Conservation (phyloP, 2,797 vertebrate genomes). For the Platyrinchus mystaceus region DNA sequence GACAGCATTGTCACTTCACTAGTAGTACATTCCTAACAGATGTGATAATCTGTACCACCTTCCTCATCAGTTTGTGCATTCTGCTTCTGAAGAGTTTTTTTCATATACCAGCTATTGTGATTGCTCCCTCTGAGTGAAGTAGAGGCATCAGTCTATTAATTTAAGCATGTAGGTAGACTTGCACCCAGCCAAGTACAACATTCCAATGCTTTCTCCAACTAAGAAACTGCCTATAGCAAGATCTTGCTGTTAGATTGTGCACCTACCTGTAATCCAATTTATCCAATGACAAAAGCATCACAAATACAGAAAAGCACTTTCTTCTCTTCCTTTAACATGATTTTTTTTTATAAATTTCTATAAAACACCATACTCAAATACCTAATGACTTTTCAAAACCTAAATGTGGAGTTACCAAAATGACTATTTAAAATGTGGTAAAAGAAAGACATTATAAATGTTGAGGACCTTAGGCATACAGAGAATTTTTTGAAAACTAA, state of each 20-base stretch:
- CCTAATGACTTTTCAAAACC: neutral
- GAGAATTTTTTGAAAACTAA: neutral
- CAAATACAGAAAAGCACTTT: neutral
- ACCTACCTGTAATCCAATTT: neutral
- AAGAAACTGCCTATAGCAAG: neutral
- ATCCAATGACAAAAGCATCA: neutral
- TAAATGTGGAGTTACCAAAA: neutral
- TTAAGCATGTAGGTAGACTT: neutral
- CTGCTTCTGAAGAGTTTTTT: neutral
- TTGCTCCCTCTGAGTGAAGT: neutral
- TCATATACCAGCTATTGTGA: neutral
- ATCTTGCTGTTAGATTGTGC: neutral
- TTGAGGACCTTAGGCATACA: fast-evolving
- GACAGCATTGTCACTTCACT: constrained; percentile 42
- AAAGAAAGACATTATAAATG: neutral
- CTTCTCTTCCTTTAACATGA: neutral
- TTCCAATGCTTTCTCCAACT: neutral
- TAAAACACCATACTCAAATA: neutral
- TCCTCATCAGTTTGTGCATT: constrained; percentile 1
- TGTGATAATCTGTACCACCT: neutral
- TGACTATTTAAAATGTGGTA: neutral
- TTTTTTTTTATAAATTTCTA: neutral
- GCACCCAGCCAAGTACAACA: neutral
- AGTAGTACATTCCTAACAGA: neutral
- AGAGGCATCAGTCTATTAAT: neutral